Conservation (phyloP, 2,113 vertebrate genomes). For the Eulemur rufifrons region DNA sequence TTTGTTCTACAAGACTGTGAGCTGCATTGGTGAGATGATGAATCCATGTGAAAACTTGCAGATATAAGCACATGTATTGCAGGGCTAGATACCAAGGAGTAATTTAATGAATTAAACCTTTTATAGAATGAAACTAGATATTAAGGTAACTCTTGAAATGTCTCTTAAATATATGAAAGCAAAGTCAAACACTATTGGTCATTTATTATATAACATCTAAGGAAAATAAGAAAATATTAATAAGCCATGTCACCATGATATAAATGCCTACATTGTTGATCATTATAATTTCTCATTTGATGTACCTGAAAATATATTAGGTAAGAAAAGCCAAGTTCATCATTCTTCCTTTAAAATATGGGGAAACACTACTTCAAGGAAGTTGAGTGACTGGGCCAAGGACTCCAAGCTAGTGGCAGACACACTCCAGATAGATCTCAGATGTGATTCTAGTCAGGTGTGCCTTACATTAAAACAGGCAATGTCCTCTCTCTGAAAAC, state of each 20-base stretch:
- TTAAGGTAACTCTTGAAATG: neutral
- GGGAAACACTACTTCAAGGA: neutral
- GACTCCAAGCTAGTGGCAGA: neutral
- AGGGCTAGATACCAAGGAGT: neutral
- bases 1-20: no score
- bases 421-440: neutral
- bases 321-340: neutral
- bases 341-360: neutral
- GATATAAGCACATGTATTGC: neutral
- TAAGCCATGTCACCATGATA: neutral
- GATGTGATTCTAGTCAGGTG: neutral
- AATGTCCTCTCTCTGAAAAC: neutral
- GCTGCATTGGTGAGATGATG: neutral
- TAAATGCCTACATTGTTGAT: neutral
- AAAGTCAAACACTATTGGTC: neutral
- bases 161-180: neutral
- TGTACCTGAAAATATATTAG: neutral
- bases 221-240: neutral
- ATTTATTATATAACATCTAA: neutral
- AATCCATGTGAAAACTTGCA: neutral
- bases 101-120: neutral
- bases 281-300: neutral
- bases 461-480: neutral
- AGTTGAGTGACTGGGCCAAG: neutral
- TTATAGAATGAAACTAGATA: neutral